Evolutionary conservation across 2,888 invertebrate species (phyloP), one percentile per base, ranked within the genome.

Genomic region (Acrocyrtus sp.): DNA sequence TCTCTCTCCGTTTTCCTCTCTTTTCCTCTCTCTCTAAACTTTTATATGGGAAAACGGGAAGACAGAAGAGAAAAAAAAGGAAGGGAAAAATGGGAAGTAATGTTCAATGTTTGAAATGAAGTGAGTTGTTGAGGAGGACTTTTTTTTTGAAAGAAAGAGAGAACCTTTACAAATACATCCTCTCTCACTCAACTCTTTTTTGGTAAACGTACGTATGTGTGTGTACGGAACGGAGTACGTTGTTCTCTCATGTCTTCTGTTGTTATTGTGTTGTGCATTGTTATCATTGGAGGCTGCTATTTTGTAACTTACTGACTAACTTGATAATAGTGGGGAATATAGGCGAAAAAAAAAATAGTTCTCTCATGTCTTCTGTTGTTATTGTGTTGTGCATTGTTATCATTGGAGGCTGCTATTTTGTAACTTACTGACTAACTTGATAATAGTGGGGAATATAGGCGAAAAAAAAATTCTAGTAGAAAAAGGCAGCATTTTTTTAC

Each of bases 91-190:
- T 72, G 72, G 72, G 72, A 72, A 72, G 72, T 72, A 72, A 72
- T 72, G 63, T 62, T 70, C 70, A 70, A 70, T 70, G 65, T 72
- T 65, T 72, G 65, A 72, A 72, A 72, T 72, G 72, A 72, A 72
- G 58, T 72, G 72, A 72, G 65, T 63, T 70, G 57, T 22, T n/a
- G n/a, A n/a, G n/a, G 72, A 72, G 58, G 65, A 72, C 56, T 62
- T 66, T 51, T 66, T 65, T 72, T 54, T n/a, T n/a, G n/a, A n/a
- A n/a, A n/a, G 65, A 72, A 65, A 57, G 63, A 63, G 63, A 56
- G 17, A 57, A 72, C 65, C 72, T 65, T 72, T n/a, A n/a, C n/a
- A n/a, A n/a, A n/a, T n/a, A n/a, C n/a, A 72, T 65, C 65, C 72
- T 72, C 63, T 61, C 43, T 50, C 50, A 61, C 58, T 58, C 58